Evolutionary conservation across 1,140 invertebrate species (phyloP).

Genomic region (Diorhabda elongata): DNA sequence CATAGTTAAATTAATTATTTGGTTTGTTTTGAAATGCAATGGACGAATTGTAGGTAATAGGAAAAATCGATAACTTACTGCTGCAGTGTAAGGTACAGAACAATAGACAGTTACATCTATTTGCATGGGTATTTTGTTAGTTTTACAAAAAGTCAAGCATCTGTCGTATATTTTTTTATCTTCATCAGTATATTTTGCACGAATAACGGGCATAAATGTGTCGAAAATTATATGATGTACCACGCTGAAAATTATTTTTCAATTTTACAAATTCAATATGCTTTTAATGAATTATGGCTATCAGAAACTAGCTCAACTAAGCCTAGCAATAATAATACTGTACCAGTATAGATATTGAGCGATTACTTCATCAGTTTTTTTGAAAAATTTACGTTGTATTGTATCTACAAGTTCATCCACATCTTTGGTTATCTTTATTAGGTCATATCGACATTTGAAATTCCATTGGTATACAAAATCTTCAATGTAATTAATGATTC

Average conservation of each 20-base stretch:
- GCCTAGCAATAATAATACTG: constrained; percentile 3
- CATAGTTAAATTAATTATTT: too few species aligned
- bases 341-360: neutral
- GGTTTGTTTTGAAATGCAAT: too few species aligned
- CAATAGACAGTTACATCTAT: constrained; percentile 31
- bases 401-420: constrained; percentile 13
- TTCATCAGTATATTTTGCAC: constrained; percentile 19
- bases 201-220: constrained; percentile 24
- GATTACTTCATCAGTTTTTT: neutral
- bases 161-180: constrained; percentile 31
- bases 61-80: constrained; percentile 26
- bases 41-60: too few species aligned
- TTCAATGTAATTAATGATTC: constrained; percentile 15
- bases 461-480: constrained; percentile 10
- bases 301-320: constrained; percentile 13
- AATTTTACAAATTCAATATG: too few species aligned
- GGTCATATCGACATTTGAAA: neutral
- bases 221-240: constrained; percentile 31
- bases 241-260: constrained; percentile 25
- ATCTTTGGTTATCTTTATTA: constrained; percentile 6
- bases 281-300: too few species aligned
- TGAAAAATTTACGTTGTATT: constrained; percentile 12
- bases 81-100: constrained; percentile 29
- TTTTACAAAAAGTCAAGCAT: constrained; percentile 27
- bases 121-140: constrained; percentile 30